Evolutionary conservation across 1,140 invertebrate genomes (phyloP).

Genomic region (Aplysia californica): DNA sequence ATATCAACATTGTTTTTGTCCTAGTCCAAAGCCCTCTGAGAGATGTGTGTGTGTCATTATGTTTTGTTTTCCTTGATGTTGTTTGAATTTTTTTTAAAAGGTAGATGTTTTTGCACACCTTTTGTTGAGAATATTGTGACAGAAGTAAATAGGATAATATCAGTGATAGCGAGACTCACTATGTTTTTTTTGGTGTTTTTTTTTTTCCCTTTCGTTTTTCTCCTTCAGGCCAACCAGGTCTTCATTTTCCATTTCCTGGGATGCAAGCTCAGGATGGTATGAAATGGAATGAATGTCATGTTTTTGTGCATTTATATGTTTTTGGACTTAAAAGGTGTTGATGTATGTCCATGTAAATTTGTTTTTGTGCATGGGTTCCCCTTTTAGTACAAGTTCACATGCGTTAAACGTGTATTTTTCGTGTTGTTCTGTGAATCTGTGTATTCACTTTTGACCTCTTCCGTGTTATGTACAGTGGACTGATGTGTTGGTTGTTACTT

Average conservation of each 20-base stretch:
- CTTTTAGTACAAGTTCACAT: neutral
- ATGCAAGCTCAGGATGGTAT: conserved; percentile 12
- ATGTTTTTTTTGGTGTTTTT: neutral
- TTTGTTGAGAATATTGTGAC: neutral
- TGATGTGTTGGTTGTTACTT: too few relatives aligned
- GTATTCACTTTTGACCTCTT: too few relatives aligned
- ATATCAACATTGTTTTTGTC: too few relatives aligned
- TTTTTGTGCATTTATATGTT: neutral
- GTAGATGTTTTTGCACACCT: neutral
- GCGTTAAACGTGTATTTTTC: too few relatives aligned
- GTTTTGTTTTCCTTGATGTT: too few relatives aligned
- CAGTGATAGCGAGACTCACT: too few relatives aligned
- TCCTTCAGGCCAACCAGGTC: conserved; percentile 19
- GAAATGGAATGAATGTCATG: neutral
- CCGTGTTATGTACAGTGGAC: too few relatives aligned
- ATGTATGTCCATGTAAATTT: neutral
- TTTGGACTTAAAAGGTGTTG: neutral
- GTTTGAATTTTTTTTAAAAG: neutral
- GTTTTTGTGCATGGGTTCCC: neutral
- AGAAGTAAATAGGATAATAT: too few relatives aligned
- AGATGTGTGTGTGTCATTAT: too few relatives aligned
- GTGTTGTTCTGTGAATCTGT: too few relatives aligned
- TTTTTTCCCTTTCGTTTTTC: neutral
- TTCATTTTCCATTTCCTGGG: conserved; percentile 20
- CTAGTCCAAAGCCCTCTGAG: too few relatives aligned